These are phyloP conservation scores for Tenebrio molitor DNA, from an alignment of 1,140 invertebrate genomes.

Conservation along the genomic window DNA sequence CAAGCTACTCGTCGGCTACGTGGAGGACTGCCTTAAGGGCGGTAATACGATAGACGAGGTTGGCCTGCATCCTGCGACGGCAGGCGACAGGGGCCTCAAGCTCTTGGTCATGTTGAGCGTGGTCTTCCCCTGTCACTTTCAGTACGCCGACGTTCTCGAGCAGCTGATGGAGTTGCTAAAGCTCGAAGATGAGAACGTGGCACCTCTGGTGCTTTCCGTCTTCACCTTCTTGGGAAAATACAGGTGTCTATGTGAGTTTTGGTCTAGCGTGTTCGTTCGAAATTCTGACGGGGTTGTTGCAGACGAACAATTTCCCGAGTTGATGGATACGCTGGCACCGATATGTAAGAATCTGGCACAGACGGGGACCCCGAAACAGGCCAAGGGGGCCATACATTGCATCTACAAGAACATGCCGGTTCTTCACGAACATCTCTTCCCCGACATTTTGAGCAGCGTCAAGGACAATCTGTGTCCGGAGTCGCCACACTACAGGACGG, in stretches of 20 bases:
- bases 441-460: constrained; percentile 87
- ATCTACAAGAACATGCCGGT: constrained; percentile 88
- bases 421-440: constrained; percentile 85
- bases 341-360: constrained; percentile 90
- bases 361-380: constrained; percentile 93
- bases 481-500: constrained; percentile 89
- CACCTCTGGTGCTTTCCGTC: constrained; percentile 84
- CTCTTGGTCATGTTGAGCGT: constrained; percentile 88
- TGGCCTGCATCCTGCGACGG: constrained; percentile 82
- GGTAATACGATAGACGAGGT: constrained; percentile 81
- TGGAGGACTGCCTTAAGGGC: constrained; percentile 78
- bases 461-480: constrained; percentile 83
- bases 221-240: constrained; percentile 92
- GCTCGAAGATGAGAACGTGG: constrained; percentile 86
- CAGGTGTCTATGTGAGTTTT: constrained; percentile 78
- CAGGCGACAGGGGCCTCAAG: constrained; percentile 85
- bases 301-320: constrained; percentile 80
- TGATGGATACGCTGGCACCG: constrained; percentile 82
- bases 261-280: constrained; percentile 13
- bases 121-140: constrained; percentile 94
- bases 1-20: constrained; percentile 78
- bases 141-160: constrained; percentile 86
- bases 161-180: constrained; percentile 84
- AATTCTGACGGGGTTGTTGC: constrained; percentile 47
- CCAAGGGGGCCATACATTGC: constrained; percentile 95